These are phyloP conservation scores for Nemoura dubitans DNA, from an alignment of 2,888 invertebrate genomes.

Conservation along the genomic window DNA sequence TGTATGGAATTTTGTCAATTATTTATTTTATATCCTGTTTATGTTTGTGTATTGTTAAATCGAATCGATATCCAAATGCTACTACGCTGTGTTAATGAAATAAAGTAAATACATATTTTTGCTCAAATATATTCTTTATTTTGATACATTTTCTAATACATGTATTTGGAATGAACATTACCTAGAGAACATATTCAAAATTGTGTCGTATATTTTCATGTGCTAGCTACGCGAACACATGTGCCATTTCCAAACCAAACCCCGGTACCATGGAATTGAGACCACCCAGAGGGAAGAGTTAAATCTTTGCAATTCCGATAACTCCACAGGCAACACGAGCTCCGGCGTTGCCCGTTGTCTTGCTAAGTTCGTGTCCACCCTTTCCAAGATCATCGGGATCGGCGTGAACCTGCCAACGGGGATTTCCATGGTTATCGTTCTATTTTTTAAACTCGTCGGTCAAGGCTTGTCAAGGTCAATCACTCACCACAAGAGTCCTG, in stretches of 20 bases:
- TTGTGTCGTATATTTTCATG: not conserved
- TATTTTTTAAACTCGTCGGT: too few relatives aligned
- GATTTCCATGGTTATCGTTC: constrained; percentile 21
- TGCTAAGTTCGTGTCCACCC: constrained; percentile 92
- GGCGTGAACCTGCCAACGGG: constrained; percentile 73
- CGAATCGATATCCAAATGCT: not conserved
- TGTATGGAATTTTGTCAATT: not conserved
- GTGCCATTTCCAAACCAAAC: not conserved
- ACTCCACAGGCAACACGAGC: constrained; percentile 89
- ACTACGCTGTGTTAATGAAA: not conserved
- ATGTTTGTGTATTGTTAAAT: constrained; percentile 47
- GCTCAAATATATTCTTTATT: constrained; percentile 20
- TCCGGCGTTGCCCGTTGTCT: constrained; percentile 95
- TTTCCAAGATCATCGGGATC: constrained; percentile 93
- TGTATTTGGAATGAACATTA: not conserved
- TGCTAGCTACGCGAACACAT: not conserved
- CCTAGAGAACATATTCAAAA: not conserved
- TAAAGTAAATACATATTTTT: constrained; percentile 19
- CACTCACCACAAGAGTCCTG: constrained; percentile 77
- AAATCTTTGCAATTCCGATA: constrained; percentile 74
- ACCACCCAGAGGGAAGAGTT: constrained; percentile 50
- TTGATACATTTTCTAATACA: not conserved
- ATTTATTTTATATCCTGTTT: constrained; percentile 42
- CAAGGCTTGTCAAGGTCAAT: not conserved
- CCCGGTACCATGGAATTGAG: not conserved